Evolutionary conservation across 2,113 vertebrate genomes (phyloP), one percentile per base, ranked within the genome.

Genomic region (Prietella phreatophila): DNA sequence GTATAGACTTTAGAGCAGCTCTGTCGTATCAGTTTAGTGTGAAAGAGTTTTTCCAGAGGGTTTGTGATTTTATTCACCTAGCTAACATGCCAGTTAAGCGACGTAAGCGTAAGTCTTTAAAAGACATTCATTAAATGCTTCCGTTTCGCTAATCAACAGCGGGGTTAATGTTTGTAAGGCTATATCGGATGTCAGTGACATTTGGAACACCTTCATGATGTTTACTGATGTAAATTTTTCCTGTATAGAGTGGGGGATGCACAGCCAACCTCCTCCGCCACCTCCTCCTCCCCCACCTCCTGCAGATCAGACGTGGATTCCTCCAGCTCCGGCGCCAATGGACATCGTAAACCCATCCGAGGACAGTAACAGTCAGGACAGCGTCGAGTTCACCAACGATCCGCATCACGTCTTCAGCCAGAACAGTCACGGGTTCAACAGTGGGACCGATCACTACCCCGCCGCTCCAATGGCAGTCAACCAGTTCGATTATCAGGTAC

Each of bases 401-500:
- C 96, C 96, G 94, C 98, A 96, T 94, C 97, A 96, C 50, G 96
- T 96, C 90, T 99, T 98, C 95, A 96, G 96, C 95, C 98, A 97
- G 96, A 99, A 99, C 96, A 99, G 97, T 96, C 98, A 99, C 96
- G 96, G 96, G 94, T 99, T 98, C 96, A 97, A 97, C 94, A 97
- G 96, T 95, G 97, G 97, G 95, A 96, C 98, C 36, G 98, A 99
- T 96, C 98, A 97, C 96, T 99, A 98, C 96, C 94, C 97, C 95
- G 96, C 98, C 96, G 96, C 96, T 93, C 97, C 97, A 94, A 96
- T 98, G 96, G 93, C 94, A 89, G 95, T 96, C 92, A 99, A 98
- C 96, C 98, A 99, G 96, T 99, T 98, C 97, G 98, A 99, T 96
- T 99, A 99, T 96, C 98, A 99, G 97, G 98, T 99, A 97, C 96